Base-by-base conservation (phyloP, 2,113 vertebrate genomes). In the Amphiprion ocellaris region DNA sequence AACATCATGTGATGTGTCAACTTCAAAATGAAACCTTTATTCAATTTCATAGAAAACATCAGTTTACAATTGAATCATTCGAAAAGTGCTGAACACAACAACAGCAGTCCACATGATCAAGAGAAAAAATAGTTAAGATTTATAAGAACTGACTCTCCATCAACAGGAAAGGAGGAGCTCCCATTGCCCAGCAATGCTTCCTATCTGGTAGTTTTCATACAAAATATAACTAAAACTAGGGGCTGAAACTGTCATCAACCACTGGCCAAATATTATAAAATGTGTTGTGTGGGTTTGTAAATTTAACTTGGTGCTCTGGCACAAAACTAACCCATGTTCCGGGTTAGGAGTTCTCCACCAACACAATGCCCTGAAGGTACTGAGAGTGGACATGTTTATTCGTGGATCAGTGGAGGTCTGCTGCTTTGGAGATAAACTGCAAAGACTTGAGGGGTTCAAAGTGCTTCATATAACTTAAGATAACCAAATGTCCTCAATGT, bases 131-230 rank as follows among this genome's bases (percentile, higher is more conserved):
- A 10, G 10, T 30, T 30, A 15, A 8, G 1, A 63, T 73, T 67
- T 1, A 54, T 26, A 60, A 58, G 47, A 74, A 23, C 1, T 12
- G 7, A 46, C 12, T 52, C 21, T 61, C 11, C 11, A 39, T 14
- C 5, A 7, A 37, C 67, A 77, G 53, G 39, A 83, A 53, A 41
- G 54, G 72, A 84, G 23, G 21, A 78, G 55, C 77, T 86, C 47
- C 26, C 83, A 87, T 83, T 63, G 89, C 44, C 85, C 90, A 84
- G 90, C 91, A 89, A 92, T 81, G 75, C 72, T 75, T 72, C 55
- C 78, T 63, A 50, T 41, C 19, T 30, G 3, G 23, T 44, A 11
- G 17, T 24, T 67, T 69, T 30, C 23, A 59, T 49, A 67, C n/a
- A 56, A 49, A 37, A n/a, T 52, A 44, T 39, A 0, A 66, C 1